A percentile compares a stretch with the other conserved stretches of the same genome.
Conservation (phyloP, 1,140 invertebrate genomes). For the Lasaia peninsularis region DNA sequence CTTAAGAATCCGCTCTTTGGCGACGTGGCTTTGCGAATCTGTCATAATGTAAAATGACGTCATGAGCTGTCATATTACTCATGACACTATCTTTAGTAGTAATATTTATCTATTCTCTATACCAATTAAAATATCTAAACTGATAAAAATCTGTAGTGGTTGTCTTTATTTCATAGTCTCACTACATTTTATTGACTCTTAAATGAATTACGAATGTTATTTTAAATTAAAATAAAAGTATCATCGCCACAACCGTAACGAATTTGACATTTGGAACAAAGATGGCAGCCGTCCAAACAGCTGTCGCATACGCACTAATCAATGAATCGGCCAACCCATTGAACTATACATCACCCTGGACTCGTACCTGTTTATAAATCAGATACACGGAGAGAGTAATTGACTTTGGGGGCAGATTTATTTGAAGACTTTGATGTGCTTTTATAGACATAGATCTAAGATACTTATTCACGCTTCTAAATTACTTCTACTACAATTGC, state of each 20-base stretch:
- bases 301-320: conserved; percentile 29
- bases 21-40: too few species aligned
- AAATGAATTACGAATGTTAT: conserved; percentile 13
- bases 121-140: too few species aligned
- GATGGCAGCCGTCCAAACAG: conserved; percentile 33
- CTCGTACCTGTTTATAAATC: conserved; percentile 11
- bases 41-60: too few species aligned
- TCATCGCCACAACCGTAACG: conserved; percentile 24
- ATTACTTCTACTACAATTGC: background rate
- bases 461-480: too few species aligned
- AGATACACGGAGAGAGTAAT: background rate
- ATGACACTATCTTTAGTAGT: too few species aligned
- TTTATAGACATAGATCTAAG: too few species aligned
- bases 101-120: background rate
- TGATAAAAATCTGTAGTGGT: too few species aligned
- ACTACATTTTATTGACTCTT: background rate
- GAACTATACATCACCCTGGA: conserved; percentile 21
- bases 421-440: background rate
- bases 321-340: conserved; percentile 35
- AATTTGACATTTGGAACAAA: conserved; percentile 38
- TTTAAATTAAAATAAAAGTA: conserved; percentile 18
- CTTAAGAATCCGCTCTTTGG: too few species aligned
- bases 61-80: too few species aligned
- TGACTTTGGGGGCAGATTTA: background rate
- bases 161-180: too few species aligned